Conservation (phyloP, 2,797 vertebrate species). For the Brachyrhaphis roseni region DNA sequence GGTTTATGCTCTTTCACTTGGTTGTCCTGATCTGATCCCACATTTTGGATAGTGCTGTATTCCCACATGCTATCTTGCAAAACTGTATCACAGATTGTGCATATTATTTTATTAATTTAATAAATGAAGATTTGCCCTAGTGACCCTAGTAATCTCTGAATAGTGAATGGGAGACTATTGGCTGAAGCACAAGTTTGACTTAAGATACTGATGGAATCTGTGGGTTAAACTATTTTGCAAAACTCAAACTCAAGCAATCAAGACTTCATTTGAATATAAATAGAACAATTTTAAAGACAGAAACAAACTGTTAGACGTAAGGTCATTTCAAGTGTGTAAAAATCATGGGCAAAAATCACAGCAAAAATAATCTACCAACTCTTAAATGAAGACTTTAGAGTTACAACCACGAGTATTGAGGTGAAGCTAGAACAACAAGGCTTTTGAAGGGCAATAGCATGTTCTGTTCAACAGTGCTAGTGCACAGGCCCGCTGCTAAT, state of each 20-base stretch:
- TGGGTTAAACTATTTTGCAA: neutral
- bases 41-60: neutral
- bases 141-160: neutral
- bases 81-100: neutral
- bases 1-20: neutral
- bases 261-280: neutral
- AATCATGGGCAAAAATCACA: neutral
- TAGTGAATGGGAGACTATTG: neutral
- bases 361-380: neutral
- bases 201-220: neutral
- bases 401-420: neutral
- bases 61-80: neutral
- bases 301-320: neutral
- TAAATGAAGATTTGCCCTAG: neutral
- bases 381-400: neutral
- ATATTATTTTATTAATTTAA: neutral
- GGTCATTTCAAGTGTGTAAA: neutral
- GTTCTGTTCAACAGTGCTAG: constrained; percentile 19
- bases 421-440: constrained; percentile 24
- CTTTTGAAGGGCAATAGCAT: constrained; percentile 46
- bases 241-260: neutral
- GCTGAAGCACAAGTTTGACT: neutral
- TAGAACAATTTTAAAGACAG: neutral
- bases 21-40: neutral
- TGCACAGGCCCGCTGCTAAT: constrained; percentile 46